Conservation (phyloP, 2,113 vertebrate genomes). For the Ictidomys tridecemlineatus region DNA sequence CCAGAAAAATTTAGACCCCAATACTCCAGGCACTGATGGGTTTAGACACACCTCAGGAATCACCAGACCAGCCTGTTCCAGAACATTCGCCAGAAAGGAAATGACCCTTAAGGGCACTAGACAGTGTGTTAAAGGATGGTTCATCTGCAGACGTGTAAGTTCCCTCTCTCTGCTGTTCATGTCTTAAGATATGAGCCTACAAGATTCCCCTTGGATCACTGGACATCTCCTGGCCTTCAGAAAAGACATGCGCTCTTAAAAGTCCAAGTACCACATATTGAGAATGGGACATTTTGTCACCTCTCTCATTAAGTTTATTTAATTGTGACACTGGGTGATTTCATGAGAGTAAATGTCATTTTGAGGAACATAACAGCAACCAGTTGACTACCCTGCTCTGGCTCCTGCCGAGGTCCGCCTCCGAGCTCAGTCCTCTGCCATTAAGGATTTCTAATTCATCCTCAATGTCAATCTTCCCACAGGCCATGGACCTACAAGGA, state of each 20-base stretch:
- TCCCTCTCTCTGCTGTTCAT: no score
- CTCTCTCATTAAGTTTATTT: not conserved
- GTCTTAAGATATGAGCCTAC: not conserved
- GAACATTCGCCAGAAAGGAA: not conserved
- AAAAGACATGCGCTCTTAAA: not conserved
- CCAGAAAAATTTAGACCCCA: not conserved
- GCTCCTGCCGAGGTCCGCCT: not conserved
- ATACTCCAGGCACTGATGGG: accelerated
- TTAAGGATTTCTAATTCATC: not conserved
- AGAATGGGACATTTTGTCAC: not conserved
- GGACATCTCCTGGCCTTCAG: not conserved
- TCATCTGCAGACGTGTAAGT: not conserved
- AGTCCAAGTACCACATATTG: no score
- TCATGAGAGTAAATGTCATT: not conserved
- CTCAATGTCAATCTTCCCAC: not conserved
- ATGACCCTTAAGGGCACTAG: not conserved
- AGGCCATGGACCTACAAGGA: not conserved
- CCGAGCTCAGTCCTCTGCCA: not conserved
- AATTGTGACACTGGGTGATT: not conserved
- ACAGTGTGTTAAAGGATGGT: not conserved
- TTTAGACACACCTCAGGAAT: not conserved
- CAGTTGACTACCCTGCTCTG: no score
- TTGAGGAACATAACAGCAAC: not conserved
- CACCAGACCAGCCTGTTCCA: not conserved
- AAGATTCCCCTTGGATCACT: not conserved